Percentiles rank a stretch among this genome's conserved stretches.
Evolutionary conservation across 2,113 vertebrate genomes (phyloP).

Genomic region (Gymnobelideus leadbeateri): DNA sequence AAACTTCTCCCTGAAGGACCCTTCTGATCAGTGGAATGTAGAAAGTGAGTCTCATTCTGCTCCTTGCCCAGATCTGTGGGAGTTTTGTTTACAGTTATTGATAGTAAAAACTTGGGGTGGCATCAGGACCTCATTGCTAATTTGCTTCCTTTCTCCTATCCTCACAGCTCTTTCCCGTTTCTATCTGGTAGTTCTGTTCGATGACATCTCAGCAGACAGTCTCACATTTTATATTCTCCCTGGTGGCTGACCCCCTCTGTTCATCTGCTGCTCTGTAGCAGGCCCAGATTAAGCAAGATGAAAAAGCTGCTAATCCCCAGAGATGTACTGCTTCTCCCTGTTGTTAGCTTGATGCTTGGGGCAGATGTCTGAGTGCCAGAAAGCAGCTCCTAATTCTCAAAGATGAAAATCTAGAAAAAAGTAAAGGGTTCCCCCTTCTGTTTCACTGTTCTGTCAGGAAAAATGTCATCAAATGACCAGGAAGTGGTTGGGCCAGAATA

Average conservation of each 20-base stretch:
- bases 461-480: neutral
- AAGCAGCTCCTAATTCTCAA: neutral
- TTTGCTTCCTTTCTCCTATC: neutral
- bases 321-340: neutral
- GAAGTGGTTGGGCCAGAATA: neutral
- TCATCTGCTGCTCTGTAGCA: neutral
- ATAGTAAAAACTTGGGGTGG: conserved; percentile 4
- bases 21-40: conserved; percentile 30
- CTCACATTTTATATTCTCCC: neutral
- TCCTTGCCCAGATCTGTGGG: neutral
- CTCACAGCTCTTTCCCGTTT: neutral
- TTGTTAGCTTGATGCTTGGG: neutral
- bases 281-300: neutral
- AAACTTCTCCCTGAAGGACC: conserved; percentile 15
- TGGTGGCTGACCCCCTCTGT: neutral
- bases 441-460: conserved; percentile 9
- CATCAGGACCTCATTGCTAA: neutral
- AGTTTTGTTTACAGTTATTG: conserved; percentile 43
- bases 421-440: neutral
- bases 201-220: neutral
- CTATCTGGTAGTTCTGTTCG: neutral
- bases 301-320: neutral
- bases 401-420: neutral
- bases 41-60: neutral
- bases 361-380: neutral